phyloP scores from a whole-genome alignment of 2,113 vertebrate genomes.

The Eonycteris spelaea region DNA sequence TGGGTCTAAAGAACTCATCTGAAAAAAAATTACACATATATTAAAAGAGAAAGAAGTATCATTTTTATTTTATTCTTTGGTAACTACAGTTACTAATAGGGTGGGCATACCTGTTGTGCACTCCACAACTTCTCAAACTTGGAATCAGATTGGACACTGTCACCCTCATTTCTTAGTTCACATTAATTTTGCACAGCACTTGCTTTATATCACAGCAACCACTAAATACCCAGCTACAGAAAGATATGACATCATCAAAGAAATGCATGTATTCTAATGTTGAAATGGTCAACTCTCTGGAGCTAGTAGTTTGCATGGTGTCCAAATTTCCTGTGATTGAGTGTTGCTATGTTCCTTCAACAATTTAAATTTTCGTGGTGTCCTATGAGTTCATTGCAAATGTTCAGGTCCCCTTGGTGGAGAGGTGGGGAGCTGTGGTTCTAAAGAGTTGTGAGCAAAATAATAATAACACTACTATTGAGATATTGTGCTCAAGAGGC shows the following conservation, averaged over 20 bases:
- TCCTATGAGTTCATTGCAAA: not conserved
- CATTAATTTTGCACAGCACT: not conserved
- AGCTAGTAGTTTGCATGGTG: not conserved
- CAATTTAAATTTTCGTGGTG: not conserved
- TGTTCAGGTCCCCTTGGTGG: rapidly evolving
- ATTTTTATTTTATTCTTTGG: slow-evolving; percentile 10
- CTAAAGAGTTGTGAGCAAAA: not conserved
- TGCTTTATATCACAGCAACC: not conserved
- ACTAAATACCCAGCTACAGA: not conserved
- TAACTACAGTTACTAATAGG: not conserved
- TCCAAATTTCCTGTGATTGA: not conserved
- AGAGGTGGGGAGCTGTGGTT: not conserved
- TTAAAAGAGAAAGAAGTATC: not conserved
- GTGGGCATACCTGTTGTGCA: not conserved
- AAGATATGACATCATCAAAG: not conserved
- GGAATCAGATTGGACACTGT: not conserved
- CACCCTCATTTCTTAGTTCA: not conserved
- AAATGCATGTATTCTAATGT: not conserved
- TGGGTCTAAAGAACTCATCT: not conserved
- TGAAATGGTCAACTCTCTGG: not conserved
- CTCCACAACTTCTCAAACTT: not conserved
- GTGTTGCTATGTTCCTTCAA: not conserved
- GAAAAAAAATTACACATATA: not conserved
- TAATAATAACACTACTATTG: not conserved
- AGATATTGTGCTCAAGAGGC: not conserved